Percentiles rank a stretch among this genome's conserved stretches.
Conservation (phyloP, 2,797 vertebrate genomes). For the Rhyacichthys aspro region DNA sequence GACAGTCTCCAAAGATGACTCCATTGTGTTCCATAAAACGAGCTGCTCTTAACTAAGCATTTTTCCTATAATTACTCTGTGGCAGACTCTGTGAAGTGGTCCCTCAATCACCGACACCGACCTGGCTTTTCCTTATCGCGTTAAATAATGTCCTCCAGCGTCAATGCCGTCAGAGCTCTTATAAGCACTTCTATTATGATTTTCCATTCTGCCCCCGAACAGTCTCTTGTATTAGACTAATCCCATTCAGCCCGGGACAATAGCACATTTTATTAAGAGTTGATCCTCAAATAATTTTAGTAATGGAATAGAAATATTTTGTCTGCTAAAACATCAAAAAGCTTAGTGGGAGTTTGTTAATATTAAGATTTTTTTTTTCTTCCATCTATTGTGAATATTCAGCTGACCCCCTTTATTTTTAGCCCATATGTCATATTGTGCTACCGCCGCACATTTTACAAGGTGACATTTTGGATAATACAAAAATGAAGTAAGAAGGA, state of each 20-base stretch:
- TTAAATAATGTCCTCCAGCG: slow-evolving; percentile 37
- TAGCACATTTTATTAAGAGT: slow-evolving; percentile 17
- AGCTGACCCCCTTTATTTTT: slow-evolving; percentile 15
- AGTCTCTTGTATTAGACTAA: slow-evolving; percentile 31
- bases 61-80: slow-evolving; percentile 14
- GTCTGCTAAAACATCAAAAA: too few species aligned
- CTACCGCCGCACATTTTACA: slow-evolving; percentile 49
- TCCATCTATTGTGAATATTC: not conserved
- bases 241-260: slow-evolving; percentile 45
- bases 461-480: slow-evolving; percentile 63
- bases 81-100: slow-evolving; percentile 42
- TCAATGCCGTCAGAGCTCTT: slow-evolving; percentile 53
- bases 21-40: not conserved
- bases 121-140: slow-evolving; percentile 59
- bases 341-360: too few species aligned
- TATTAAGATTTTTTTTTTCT: too few species aligned
- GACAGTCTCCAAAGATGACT: slow-evolving; percentile 10
- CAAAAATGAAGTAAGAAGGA: slow-evolving; percentile 22
- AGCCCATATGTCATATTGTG: slow-evolving; percentile 51
- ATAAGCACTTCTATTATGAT: slow-evolving; percentile 57
- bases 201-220: slow-evolving; percentile 42
- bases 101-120: slow-evolving; percentile 53
- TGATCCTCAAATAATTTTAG: slow-evolving; percentile 14
- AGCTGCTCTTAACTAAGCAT: not conserved
- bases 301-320: not conserved